phyloP scores from a whole-genome alignment of 2,888 invertebrate species.

The Pogonocherus hispidulus region DNA sequence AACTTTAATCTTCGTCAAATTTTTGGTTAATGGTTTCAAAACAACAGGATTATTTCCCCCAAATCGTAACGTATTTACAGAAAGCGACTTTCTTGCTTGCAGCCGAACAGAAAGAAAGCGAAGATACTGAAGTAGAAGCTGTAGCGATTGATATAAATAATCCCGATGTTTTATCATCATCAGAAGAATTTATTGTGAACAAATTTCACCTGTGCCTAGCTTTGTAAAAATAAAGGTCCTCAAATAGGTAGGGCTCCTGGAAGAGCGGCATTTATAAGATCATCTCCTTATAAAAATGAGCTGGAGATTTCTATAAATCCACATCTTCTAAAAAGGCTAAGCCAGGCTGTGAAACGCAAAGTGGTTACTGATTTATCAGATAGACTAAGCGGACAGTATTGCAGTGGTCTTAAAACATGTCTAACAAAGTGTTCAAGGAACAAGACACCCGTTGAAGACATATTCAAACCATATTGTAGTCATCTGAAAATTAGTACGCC shows the following conservation, averaged over 20 bases:
- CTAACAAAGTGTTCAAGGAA: too few relatives aligned
- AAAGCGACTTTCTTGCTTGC: neutral
- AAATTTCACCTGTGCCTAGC: neutral
- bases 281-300: neutral
- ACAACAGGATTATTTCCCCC: conserved; percentile 1
- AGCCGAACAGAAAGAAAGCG: too few relatives aligned
- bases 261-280: neutral
- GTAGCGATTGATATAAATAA: neutral
- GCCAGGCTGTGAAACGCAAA: neutral
- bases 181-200: neutral
- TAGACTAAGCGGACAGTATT: too few relatives aligned
- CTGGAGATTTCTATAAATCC: neutral
- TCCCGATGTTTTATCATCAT: neutral
- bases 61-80: neutral
- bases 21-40: conserved; percentile 22
- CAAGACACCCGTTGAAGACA: too few relatives aligned
- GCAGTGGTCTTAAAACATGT: too few relatives aligned
- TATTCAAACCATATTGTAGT: too few relatives aligned
- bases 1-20: conserved; percentile 19
- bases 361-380: neutral
- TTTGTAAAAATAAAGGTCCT: neutral
- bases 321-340: neutral
- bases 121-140: neutral
- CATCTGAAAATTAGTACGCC: too few relatives aligned
- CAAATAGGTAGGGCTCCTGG: neutral